Evolutionary conservation across 2,888 invertebrate species (phyloP).

Genomic region (Mimachlamys varia): DNA sequence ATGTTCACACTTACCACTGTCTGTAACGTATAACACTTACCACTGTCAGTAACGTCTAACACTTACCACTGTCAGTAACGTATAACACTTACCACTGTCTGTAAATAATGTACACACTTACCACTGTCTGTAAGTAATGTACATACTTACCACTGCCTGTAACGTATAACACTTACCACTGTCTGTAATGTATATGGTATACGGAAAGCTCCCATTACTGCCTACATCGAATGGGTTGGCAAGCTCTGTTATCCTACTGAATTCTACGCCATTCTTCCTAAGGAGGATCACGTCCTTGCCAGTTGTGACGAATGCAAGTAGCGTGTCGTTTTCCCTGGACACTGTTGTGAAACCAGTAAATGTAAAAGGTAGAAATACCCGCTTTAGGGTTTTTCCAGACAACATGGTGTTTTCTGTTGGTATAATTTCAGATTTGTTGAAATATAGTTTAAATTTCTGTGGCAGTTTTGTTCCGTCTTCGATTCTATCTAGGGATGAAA

Average conservation of each 20-base stretch:
- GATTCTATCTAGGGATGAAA: background rate
- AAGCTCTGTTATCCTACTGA: background rate
- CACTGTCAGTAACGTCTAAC: no score
- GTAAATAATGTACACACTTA: no score
- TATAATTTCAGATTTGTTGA: background rate
- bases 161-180: background rate
- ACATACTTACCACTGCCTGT: background rate
- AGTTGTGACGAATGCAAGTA: background rate
- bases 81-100: no score
- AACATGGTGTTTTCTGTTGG: background rate
- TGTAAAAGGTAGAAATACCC: background rate
- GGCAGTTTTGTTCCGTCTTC: background rate
- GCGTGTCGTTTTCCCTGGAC: background rate
- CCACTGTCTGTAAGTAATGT: no score
- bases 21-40: no score
- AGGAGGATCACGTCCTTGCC: background rate
- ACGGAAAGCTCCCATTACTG: background rate
- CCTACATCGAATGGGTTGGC: background rate
- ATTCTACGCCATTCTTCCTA: background rate
- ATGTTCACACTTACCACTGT: no score
- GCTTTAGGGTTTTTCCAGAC: background rate
- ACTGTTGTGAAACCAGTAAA: background rate
- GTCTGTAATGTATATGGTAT: background rate
- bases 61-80: no score
- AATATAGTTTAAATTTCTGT: background rate